A percentile compares a stretch with the other conserved stretches of the same genome.
These are phyloP conservation scores for Orius insidiosus DNA, from an alignment of 1,140 invertebrate genomes.

Conservation along the genomic window DNA sequence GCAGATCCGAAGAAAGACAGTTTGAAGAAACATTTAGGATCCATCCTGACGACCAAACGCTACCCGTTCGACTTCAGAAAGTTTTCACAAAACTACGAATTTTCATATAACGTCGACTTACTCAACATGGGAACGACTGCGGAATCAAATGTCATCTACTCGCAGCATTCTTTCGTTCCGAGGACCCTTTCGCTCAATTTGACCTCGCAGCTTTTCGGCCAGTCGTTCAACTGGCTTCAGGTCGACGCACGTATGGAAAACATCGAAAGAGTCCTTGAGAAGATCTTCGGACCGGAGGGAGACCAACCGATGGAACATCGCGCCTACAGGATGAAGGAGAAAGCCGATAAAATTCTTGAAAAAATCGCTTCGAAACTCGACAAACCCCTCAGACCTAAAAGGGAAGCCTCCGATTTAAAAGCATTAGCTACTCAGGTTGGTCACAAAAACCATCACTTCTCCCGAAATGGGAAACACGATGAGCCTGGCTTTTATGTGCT, in stretches of 20 bases:
- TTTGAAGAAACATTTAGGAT: constrained; percentile 46
- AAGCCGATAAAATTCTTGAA: constrained; percentile 21
- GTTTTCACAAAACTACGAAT: constrained; percentile 66
- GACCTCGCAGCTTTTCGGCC: constrained; percentile 71
- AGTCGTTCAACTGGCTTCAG: constrained; percentile 70
- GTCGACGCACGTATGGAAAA: constrained; percentile 71
- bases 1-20: constrained; percentile 50
- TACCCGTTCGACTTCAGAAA: constrained; percentile 65
- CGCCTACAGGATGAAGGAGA: constrained; percentile 21
- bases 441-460: no score
- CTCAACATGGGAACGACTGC: constrained; percentile 48
- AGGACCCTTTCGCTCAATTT: constrained; percentile 62
- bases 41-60: constrained; percentile 42
- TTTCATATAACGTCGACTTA: constrained; percentile 49
- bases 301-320: constrained; percentile 34
- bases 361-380: constrained; percentile 21
- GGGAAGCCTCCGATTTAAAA: constrained; percentile 22
- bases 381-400: constrained; percentile 25
- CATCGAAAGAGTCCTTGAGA: constrained; percentile 64
- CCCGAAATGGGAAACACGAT: no score
- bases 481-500: no score
- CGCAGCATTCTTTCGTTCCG: constrained; percentile 72
- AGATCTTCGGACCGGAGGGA: constrained; percentile 68
- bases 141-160: constrained; percentile 69
- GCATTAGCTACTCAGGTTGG: no score